Conservation (phyloP, 2,797 vertebrate species). For the Adrianichthys oophorus region DNA sequence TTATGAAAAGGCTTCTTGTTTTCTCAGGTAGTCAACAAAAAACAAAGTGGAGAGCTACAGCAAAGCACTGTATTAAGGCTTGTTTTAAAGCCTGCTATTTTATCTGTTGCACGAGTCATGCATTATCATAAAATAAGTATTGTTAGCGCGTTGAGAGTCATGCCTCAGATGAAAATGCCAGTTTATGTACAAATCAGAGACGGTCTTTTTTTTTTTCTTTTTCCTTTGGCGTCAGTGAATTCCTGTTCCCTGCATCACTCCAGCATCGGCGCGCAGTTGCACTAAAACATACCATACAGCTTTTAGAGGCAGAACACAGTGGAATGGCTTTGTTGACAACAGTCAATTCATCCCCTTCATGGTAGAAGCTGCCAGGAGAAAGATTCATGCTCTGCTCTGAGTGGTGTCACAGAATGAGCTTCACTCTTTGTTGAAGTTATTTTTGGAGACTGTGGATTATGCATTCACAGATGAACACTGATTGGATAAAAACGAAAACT, state of each 20-base stretch:
- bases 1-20: conserved; percentile 4
- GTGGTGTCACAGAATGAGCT: conserved; percentile 36
- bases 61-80: not conserved
- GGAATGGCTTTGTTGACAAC: conserved; percentile 51
- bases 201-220: conserved; percentile 10
- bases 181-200: conserved; percentile 6
- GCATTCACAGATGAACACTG: conserved; percentile 21
- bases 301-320: conserved; percentile 37
- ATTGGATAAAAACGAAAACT: not conserved
- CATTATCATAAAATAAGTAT: conserved; percentile 6
- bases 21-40: not conserved
- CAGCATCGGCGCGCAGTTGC: conserved; percentile 5
- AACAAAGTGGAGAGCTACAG: conserved; percentile 9
- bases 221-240: conserved; percentile 10
- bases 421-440: conserved; percentile 24
- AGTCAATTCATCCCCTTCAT: conserved; percentile 44
- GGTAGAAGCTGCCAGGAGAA: conserved; percentile 43
- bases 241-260: conserved; percentile 17
- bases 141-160: conserved; percentile 3
- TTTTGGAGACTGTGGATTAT: conserved; percentile 14
- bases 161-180: conserved; percentile 10
- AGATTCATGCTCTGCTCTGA: conserved; percentile 39
- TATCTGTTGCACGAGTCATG: not conserved
- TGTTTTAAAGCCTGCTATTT: conserved; percentile 6
- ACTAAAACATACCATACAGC: conserved; percentile 30